Percentiles rank a stretch among this genome's conserved stretches.
phyloP scores from a whole-genome alignment of 2,797 vertebrate genomes.

The Holocentrus rufus region DNA sequence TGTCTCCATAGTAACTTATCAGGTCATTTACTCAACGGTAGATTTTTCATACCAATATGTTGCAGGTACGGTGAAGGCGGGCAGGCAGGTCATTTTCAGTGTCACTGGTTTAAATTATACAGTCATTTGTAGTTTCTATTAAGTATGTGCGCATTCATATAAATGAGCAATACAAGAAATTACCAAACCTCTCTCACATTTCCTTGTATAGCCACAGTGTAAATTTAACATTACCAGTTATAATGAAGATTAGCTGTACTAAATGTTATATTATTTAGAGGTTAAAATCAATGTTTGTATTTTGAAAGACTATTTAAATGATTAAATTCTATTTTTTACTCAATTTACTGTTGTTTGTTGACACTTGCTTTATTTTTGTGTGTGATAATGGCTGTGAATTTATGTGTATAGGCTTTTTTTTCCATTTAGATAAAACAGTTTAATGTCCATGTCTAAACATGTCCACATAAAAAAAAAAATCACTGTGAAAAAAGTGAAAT shows the following conservation, averaged over 20 bases:
- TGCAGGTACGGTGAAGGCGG: constrained; percentile 56
- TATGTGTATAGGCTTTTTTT: constrained; percentile 75
- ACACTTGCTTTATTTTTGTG: constrained; percentile 82
- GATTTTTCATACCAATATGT: constrained; percentile 63
- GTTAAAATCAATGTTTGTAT: constrained; percentile 88
- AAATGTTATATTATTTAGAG: constrained; percentile 83
- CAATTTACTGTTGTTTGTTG: constrained; percentile 86
- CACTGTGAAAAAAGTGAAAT: constrained; percentile 85
- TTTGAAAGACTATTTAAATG: constrained; percentile 88
- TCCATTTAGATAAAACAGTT: constrained; percentile 75
- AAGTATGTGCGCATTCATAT: constrained; percentile 83
- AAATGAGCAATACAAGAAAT: constrained; percentile 88
- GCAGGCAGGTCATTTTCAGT: constrained; percentile 58
- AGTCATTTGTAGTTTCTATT: constrained; percentile 81
- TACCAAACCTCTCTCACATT: constrained; percentile 85
- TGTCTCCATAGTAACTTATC: constrained; percentile 57
- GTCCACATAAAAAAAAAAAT: constrained; percentile 80
- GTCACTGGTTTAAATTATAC: constrained; percentile 72
- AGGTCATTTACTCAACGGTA: constrained; percentile 57
- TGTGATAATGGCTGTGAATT: constrained; percentile 82
- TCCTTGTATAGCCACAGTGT: constrained; percentile 86
- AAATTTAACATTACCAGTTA: constrained; percentile 85
- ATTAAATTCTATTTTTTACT: constrained; percentile 91
- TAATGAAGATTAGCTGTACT: constrained; percentile 81
- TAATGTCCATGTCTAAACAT: constrained; percentile 83